These are phyloP conservation scores for Drosophila hydei DNA, from an alignment of 1,140 invertebrate species.

Conservation along the genomic window DNA sequence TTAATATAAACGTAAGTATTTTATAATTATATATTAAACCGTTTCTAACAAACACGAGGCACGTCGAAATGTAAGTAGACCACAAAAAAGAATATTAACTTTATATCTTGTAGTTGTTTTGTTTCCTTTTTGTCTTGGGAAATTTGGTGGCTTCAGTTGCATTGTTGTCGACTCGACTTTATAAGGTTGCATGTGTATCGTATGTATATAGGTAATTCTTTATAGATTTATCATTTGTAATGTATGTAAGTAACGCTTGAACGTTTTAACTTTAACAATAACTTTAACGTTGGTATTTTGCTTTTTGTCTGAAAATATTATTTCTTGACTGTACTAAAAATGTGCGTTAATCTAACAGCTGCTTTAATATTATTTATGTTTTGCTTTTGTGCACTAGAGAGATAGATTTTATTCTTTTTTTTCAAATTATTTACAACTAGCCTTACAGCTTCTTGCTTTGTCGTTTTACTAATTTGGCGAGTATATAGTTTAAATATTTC, in stretches of 20 bases:
- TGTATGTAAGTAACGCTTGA: constrained; percentile 39
- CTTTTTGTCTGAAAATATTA: constrained; percentile 49
- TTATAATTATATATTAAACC: constrained; percentile 69
- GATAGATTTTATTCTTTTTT: constrained; percentile 46
- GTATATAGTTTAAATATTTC: constrained; percentile 58
- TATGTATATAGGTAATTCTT: constrained; percentile 63
- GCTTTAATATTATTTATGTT: constrained; percentile 48
- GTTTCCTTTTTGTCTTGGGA: constrained; percentile 63
- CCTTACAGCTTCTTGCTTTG: constrained; percentile 56
- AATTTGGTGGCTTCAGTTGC: constrained; percentile 79
- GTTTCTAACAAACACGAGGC: constrained; percentile 81
- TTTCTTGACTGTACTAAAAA: constrained; percentile 59
- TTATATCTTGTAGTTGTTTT: constrained; percentile 51
- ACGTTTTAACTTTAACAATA: constrained; percentile 74
- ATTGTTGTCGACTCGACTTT: constrained; percentile 67
- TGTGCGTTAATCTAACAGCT: constrained; percentile 74
- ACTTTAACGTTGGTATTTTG: constrained; percentile 64
- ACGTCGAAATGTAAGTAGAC: constrained; percentile 77
- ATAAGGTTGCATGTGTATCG: constrained; percentile 62
- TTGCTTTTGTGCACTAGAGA: constrained; percentile 69
- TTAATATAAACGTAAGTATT: constrained; percentile 62
- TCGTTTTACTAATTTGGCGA: constrained; percentile 71
- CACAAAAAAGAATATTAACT: constrained; percentile 57
- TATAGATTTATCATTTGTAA: constrained; percentile 52
- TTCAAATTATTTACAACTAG: constrained; percentile 79